Conservation (phyloP, 1,140 invertebrate genomes). For the Luehdorfia chinensis region DNA sequence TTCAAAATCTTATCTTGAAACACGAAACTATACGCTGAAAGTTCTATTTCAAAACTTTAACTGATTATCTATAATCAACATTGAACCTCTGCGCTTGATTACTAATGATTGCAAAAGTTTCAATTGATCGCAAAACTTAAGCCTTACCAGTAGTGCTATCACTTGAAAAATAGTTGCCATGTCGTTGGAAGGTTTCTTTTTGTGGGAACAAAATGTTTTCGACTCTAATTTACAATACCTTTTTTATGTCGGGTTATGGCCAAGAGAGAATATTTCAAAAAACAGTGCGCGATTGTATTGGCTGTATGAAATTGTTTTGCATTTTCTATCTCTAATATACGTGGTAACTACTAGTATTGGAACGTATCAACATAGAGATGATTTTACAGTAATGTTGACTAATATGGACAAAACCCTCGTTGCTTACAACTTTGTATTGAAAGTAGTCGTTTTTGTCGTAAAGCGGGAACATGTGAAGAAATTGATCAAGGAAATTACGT, state of each 20-base stretch:
- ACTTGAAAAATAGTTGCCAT: constrained; percentile 33
- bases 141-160: constrained; percentile 10
- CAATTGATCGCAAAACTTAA: background rate
- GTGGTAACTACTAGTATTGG: constrained; percentile 46
- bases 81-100: background rate
- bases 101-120: background rate
- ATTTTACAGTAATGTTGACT: constrained; percentile 33
- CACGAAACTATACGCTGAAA: too few species aligned
- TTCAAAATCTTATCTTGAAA: too few species aligned
- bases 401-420: constrained; percentile 53
- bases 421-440: constrained; percentile 49
- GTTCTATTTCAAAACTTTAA: too few species aligned
- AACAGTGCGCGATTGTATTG: constrained; percentile 32
- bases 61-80: constrained; percentile 5
- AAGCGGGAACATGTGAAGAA: constrained; percentile 35
- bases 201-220: constrained; percentile 36
- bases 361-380: constrained; percentile 33
- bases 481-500: constrained; percentile 42
- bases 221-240: constrained; percentile 57
- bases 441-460: constrained; percentile 43
- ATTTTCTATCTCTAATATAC: constrained; percentile 37
- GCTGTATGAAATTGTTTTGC: constrained; percentile 37
- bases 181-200: constrained; percentile 21
- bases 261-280: constrained; percentile 31
- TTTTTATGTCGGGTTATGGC: constrained; percentile 54